Evolutionary conservation across 1,140 invertebrate species (phyloP).

Genomic region (Oscheius sp.): DNA sequence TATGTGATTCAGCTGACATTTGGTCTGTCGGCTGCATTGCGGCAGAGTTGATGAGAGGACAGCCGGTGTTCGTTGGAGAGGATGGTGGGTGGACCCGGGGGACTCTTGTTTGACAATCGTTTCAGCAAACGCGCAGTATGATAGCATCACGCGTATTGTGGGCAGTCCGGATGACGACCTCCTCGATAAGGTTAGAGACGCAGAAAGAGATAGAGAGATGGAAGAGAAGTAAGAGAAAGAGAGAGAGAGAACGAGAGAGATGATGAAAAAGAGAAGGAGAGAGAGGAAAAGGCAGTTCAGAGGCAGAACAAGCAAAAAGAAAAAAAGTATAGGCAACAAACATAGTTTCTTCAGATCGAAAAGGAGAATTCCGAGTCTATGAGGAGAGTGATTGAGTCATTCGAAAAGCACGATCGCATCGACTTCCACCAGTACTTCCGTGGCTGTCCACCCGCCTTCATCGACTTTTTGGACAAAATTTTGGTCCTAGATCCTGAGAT

Average conservation of each 20-base stretch:
- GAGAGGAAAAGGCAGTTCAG: not conserved
- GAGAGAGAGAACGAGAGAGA: not conserved
- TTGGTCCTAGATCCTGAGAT: slow-evolving; percentile 89
- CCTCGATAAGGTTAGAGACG: slow-evolving; percentile 49
- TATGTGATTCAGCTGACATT: slow-evolving; percentile 69
- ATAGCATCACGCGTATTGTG: slow-evolving; percentile 51
- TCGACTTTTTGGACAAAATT: slow-evolving; percentile 89
- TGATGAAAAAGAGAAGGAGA: not conserved
- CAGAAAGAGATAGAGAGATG: not conserved
- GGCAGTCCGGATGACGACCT: slow-evolving; percentile 52
- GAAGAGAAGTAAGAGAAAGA: too few species aligned
- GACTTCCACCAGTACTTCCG: slow-evolving; percentile 85
- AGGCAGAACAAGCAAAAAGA: too few species aligned
- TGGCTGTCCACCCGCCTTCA: slow-evolving; percentile 78
- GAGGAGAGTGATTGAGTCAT: slow-evolving; percentile 21
- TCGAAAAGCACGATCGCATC: slow-evolving; percentile 73
- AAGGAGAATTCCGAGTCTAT: slow-evolving; percentile 13
- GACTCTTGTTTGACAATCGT: slow-evolving; percentile 5
- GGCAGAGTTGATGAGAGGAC: slow-evolving; percentile 89
- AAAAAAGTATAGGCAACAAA: not conserved
- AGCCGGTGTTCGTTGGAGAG: slow-evolving; percentile 91
- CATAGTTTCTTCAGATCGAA: slow-evolving; percentile 21
- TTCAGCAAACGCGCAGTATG: slow-evolving; percentile 53
- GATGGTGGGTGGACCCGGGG: slow-evolving; percentile 65
- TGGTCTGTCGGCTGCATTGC: slow-evolving; percentile 99